These are phyloP conservation scores for Daboia siamensis DNA, from an alignment of 2,113 vertebrate genomes.

Conservation along the genomic window DNA sequence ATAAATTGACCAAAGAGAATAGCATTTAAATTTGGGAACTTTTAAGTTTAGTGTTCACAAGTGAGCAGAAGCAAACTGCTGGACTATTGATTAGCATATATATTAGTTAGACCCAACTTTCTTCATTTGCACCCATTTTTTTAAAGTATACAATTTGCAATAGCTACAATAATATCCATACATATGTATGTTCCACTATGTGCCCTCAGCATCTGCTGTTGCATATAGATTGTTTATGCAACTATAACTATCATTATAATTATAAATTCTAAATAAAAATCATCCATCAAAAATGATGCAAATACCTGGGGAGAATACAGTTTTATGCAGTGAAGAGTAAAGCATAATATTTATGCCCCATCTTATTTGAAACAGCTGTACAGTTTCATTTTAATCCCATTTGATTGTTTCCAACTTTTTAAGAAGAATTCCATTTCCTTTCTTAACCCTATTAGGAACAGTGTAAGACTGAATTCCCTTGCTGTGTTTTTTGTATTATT, in stretches of 20 bases:
- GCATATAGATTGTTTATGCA: not conserved
- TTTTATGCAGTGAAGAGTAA: not conserved
- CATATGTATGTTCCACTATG: not conserved
- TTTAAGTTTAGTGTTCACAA: not conserved
- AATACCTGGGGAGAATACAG: not conserved
- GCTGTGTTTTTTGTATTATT: conserved; percentile 28
- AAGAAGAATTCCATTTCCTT: conserved; percentile 4
- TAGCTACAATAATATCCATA: not conserved
- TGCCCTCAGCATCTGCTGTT: not conserved
- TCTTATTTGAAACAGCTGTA: not conserved
- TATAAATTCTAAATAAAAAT: not conserved
- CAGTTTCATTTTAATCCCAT: not conserved
- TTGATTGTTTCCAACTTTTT: not conserved
- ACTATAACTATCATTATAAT: not conserved
- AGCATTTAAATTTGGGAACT: not conserved
- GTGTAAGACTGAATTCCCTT: not conserved
- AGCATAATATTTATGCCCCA: not conserved
- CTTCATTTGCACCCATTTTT: not conserved
- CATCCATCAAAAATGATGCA: not conserved
- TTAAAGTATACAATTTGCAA: not conserved
- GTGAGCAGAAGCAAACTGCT: not conserved
- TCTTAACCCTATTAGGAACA: not conserved
- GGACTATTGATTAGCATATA: not conserved
- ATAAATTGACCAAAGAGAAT: not conserved
- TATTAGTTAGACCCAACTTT: not conserved